A percentile compares a stretch with the other conserved stretches of the same genome.
Evolutionary conservation across 2,888 invertebrate genomes (phyloP).

Genomic region (Helobdella robusta): DNA sequence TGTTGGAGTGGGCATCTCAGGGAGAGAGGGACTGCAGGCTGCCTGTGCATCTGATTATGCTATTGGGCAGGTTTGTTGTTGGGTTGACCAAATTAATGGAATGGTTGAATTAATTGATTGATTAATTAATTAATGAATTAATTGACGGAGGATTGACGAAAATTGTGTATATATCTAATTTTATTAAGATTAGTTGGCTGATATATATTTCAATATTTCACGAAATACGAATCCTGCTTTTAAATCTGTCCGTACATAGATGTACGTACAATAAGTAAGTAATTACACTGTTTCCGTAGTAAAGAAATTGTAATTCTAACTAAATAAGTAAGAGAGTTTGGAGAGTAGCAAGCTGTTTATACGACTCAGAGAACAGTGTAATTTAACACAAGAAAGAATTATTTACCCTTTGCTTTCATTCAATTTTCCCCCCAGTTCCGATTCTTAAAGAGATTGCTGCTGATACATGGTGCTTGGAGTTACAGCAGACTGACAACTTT

Average conservation of each 20-base stretch:
- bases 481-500: conserved; percentile 93
- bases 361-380: no score
- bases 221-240: no score
- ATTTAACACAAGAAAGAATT: background rate
- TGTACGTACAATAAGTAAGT: no score
- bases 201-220: no score
- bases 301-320: no score
- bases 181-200: no score
- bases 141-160: no score
- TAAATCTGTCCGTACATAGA: no score
- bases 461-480: conserved; percentile 98
- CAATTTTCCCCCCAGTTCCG: conserved; percentile 63
- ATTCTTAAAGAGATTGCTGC: conserved; percentile 74
- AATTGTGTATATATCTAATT: no score
- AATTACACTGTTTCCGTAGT: no score
- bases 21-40: conserved; percentile 95
- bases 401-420: background rate
- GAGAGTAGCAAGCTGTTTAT: no score
- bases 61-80: conserved; percentile 66
- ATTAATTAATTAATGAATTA: background rate
- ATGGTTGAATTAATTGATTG: background rate
- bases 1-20: conserved; percentile 93
- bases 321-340: no score
- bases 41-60: conserved; percentile 98
- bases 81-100: background rate